These are phyloP conservation scores for Lypha dubia DNA, from an alignment of 2,888 invertebrate species.

Conservation along the genomic window DNA sequence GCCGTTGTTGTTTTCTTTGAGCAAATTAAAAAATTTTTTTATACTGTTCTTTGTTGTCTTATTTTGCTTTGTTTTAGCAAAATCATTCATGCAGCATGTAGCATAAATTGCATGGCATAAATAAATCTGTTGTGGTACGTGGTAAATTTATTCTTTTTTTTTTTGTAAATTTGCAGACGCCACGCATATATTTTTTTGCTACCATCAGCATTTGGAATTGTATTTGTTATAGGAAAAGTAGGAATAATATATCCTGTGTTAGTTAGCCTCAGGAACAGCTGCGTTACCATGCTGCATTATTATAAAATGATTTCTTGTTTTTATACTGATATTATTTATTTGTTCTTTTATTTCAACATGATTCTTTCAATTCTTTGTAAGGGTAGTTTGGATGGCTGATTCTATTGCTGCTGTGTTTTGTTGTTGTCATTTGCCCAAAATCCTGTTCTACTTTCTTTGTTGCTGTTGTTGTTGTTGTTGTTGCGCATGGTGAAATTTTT, in stretches of 20 bases:
- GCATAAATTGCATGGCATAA: conserved; percentile 60
- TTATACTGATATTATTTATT: conserved; percentile 23
- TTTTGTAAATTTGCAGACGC: conserved; percentile 56
- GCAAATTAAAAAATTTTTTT: conserved; percentile 21
- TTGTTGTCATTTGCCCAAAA: conserved; percentile 58
- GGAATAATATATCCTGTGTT: conserved; percentile 58
- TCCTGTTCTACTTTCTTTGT: conserved; percentile 38
- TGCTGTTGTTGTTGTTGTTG: conserved; percentile 36
- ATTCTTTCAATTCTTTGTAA: conserved; percentile 44
- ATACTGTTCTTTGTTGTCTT: conserved; percentile 21
- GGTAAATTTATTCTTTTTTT: conserved; percentile 35
- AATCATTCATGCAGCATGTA: conserved; percentile 63
- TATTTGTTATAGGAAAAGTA: conserved; percentile 20
- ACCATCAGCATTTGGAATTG: conserved; percentile 54
- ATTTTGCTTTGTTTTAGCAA: conserved; percentile 28
- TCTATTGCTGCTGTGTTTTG: conserved; percentile 18
- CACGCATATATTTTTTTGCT: conserved; percentile 46
- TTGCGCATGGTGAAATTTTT: conserved; percentile 51
- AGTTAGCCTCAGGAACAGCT: conserved; percentile 67
- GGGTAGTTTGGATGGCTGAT: conserved; percentile 66
- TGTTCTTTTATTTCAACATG: conserved; percentile 52
- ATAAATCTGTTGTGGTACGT: conserved; percentile 63
- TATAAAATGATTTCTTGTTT: conserved; percentile 42
- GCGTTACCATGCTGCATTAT: conserved; percentile 56
- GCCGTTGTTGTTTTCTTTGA: conserved; percentile 23